Conservation (phyloP, 2,113 vertebrate species). For the Etheostoma cragini region DNA sequence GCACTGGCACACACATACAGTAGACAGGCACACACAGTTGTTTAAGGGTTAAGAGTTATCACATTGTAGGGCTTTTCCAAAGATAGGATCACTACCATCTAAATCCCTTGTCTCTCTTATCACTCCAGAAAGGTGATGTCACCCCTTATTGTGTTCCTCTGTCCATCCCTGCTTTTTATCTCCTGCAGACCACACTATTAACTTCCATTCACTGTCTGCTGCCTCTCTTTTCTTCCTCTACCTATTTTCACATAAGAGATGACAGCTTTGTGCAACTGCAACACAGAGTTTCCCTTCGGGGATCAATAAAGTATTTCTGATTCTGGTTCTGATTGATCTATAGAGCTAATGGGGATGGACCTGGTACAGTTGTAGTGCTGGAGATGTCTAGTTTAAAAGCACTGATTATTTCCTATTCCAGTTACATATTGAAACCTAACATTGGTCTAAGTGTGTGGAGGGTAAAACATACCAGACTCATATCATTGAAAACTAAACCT, state of each 20-base stretch:
- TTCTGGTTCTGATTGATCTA: not conserved
- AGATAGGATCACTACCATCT: slow-evolving; percentile 53
- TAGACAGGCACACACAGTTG: slow-evolving; percentile 7
- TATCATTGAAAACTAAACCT: not conserved
- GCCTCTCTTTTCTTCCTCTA: not conserved
- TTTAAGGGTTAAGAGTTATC: slow-evolving; percentile 41
- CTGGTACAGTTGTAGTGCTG: not conserved
- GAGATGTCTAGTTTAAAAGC: not conserved
- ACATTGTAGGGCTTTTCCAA: slow-evolving; percentile 48
- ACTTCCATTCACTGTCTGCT: slow-evolving; percentile 9
- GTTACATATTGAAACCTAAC: not conserved
- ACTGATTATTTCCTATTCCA: not conserved
- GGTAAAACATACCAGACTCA: not conserved
- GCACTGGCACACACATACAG: slow-evolving; percentile 2
- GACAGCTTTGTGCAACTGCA: not conserved
- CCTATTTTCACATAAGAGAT: slow-evolving; percentile 14
- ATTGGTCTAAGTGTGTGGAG: not conserved
- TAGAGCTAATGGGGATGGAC: not conserved
- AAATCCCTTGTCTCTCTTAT: slow-evolving; percentile 61
- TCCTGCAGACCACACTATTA: slow-evolving; percentile 38
- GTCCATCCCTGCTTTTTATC: slow-evolving; percentile 50
- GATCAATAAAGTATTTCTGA: no score
- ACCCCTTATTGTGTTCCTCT: slow-evolving; percentile 51
- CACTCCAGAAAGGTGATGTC: slow-evolving; percentile 66
- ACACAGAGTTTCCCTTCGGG: no score